Percentiles rank a stretch among this genome's conserved stretches.
These are phyloP conservation scores for Phoenicopterus ruber DNA, from an alignment of 2,113 vertebrate species.

Conservation along the genomic window DNA sequence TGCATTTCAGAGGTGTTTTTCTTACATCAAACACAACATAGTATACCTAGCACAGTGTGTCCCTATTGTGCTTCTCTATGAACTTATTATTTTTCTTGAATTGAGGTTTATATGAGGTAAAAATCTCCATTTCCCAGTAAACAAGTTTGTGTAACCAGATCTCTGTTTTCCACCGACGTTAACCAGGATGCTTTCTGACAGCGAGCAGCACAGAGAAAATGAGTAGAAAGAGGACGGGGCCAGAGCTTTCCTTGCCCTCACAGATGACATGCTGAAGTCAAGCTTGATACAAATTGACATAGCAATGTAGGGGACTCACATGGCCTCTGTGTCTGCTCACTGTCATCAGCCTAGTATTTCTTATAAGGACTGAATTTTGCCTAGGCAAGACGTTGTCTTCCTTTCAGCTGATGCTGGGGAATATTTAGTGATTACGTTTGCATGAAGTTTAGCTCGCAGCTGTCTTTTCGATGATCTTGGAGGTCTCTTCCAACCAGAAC, in stretches of 20 bases:
- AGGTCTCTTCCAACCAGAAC: too few species aligned
- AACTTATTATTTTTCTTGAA: background rate
- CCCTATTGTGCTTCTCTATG: fast-evolving
- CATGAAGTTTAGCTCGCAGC: background rate
- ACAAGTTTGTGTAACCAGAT: background rate
- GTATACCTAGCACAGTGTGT: background rate
- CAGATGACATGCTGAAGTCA: background rate
- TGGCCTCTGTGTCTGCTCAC: background rate
- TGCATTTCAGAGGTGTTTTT: background rate
- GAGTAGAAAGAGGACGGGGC: background rate
- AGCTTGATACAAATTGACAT: background rate
- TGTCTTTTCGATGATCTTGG: background rate
- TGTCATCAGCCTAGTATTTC: background rate
- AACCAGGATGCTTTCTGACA: background rate
- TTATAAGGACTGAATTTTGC: background rate
- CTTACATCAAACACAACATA: background rate
- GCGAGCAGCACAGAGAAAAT: background rate
- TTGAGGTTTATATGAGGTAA: background rate
- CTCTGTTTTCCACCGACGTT: background rate
- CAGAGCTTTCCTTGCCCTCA: background rate
- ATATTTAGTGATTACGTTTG: background rate
- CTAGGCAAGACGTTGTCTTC: background rate
- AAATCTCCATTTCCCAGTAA: background rate
- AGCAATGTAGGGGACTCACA: background rate
- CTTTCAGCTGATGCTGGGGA: background rate